Evolutionary conservation across 2,888 invertebrate species (phyloP), one percentile per base, ranked within the genome.

Genomic region (Mesopsocus fuscifrons): DNA sequence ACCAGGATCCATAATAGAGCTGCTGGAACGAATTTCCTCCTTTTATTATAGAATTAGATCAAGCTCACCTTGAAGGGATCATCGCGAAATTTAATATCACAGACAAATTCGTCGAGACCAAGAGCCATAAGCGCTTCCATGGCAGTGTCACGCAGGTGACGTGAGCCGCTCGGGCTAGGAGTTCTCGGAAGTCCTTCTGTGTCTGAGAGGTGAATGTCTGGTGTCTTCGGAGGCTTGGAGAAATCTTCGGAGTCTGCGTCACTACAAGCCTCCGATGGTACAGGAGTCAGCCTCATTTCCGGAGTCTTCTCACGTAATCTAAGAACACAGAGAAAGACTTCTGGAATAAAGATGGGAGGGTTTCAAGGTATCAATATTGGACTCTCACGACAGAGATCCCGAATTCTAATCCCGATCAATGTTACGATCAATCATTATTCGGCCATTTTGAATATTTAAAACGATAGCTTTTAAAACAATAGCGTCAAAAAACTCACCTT

Each of bases 111-210:
- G 11, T 38, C 38, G 5, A 38, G 20, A 5, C 56, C 49, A 1
- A 56, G 51, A 8, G 59, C 55, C 50, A 60, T 61, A 3, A 60
- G 51, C 31, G 60, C 60, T 46, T 61, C 61, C 2, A 57, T 57
- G 5, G 59, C 60, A 3, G 60, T 59, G 44, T 53, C 59, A 41
- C 62, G 60, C 57, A 58, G 57, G 16, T 55, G 59, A 8, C 41
- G 45, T 38, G 44, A 40, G 18, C 17, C 45, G 31, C 21, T 38
- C 34, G 18, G 26, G 38, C 38, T 38, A 20, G 38, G 38, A 5
- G 38, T 38, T 38, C 38, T 17, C 5, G 38, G 38, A 20, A 21
- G 20, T 5, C 21, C 33, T n/a, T 38, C 34, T 23, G 23, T 35
- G 22, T 45, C 17, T 17, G 11, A 11, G 13, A 20, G 17, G 31